Conservation (phyloP, 2,113 vertebrate species). For the Gnathonemus longibarbis region DNA sequence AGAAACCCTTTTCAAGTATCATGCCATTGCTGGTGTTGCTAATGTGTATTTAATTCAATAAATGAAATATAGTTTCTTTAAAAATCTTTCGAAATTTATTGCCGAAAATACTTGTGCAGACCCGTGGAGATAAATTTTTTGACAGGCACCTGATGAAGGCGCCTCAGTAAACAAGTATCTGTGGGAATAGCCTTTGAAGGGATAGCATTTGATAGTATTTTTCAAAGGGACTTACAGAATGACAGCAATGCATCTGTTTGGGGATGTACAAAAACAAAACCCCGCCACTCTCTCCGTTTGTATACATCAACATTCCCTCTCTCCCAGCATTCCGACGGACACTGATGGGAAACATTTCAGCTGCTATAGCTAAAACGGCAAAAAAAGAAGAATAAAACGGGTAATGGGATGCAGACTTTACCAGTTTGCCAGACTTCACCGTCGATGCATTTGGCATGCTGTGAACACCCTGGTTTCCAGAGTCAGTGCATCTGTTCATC, state of each 20-base stretch:
- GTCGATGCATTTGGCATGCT: not conserved
- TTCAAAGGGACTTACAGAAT: conserved; percentile 64
- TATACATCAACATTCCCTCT: conserved; percentile 38
- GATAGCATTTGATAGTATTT: conserved; percentile 65
- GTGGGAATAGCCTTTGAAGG: conserved; percentile 66
- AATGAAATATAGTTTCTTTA: conserved; percentile 35
- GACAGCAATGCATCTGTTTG: conserved; percentile 69
- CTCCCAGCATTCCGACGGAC: conserved; percentile 28
- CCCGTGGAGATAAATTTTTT: conserved; percentile 48
- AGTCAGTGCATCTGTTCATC: not conserved
- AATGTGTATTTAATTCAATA: not conserved
- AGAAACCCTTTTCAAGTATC: not conserved
- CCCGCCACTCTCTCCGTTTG: conserved; percentile 59
- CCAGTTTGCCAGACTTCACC: not conserved
- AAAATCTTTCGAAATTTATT: conserved; percentile 56
- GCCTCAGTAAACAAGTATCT: conserved; percentile 59
- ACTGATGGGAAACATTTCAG: not conserved
- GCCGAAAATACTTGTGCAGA: conserved; percentile 49
- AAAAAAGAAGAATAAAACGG: not conserved
- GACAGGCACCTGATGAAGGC: conserved; percentile 65
- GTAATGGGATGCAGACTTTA: not conserved
- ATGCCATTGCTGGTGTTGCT: not conserved
- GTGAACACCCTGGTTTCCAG: not conserved
- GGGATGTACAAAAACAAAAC: conserved; percentile 64
- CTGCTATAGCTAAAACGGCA: not conserved